Conservation (phyloP, 2,888 invertebrate species). For the Nephrocerus scutellatus region DNA sequence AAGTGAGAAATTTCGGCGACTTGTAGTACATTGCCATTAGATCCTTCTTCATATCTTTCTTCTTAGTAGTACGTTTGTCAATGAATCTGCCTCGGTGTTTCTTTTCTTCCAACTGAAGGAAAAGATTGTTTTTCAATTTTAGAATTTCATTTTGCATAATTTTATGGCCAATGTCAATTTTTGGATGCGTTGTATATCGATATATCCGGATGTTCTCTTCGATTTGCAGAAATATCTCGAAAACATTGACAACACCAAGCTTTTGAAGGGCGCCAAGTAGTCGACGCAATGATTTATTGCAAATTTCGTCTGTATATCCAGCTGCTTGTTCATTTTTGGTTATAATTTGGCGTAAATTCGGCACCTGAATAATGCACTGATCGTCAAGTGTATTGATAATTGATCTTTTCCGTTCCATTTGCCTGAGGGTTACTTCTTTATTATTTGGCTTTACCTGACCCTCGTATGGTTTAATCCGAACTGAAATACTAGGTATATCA, state of each 20-base stretch:
- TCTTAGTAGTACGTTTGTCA: constrained; percentile 14
- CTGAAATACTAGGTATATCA: constrained; percentile 30
- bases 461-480: constrained; percentile 22
- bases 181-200: constrained; percentile 40
- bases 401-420: constrained; percentile 53
- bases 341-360: constrained; percentile 51
- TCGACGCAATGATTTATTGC: constrained; percentile 55
- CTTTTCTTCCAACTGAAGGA: constrained; percentile 30
- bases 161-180: constrained; percentile 31
- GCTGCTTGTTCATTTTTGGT: constrained; percentile 51
- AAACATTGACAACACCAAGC: constrained; percentile 29
- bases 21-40: constrained; percentile 15
- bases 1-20: constrained; percentile 58
- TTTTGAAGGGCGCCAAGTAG: constrained; percentile 53
- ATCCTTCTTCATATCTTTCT: constrained; percentile 2
- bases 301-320: constrained; percentile 54
- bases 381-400: constrained; percentile 57
- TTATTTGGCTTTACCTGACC: constrained; percentile 19
- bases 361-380: constrained; percentile 54
- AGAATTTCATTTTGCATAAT: constrained; percentile 32
- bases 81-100: constrained; percentile 21
- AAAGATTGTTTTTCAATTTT: constrained; percentile 34
- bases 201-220: constrained; percentile 30
- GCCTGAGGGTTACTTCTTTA: constrained; percentile 22
- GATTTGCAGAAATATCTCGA: constrained; percentile 33